phyloP scores from a whole-genome alignment of 1,140 invertebrate species.

The Drosophila kurseongensis region DNA sequence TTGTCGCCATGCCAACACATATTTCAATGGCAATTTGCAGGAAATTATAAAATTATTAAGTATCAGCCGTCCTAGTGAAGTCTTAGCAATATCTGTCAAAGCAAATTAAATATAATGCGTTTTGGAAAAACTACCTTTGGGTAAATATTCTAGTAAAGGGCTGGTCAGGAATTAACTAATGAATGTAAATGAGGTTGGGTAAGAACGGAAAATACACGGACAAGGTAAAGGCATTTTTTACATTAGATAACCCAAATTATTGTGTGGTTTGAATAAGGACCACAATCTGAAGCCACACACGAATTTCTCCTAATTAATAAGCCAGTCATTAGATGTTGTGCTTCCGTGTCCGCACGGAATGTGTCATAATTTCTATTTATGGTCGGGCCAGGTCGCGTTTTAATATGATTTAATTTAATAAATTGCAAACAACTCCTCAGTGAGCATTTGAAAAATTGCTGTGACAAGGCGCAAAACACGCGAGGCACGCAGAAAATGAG shows the following conservation, averaged over 20 bases:
- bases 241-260: slow-evolving; percentile 9
- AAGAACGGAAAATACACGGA: slow-evolving; percentile 1
- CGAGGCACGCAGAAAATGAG: slow-evolving; percentile 19
- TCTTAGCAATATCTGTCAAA: not conserved
- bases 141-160: not conserved
- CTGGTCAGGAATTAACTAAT: slow-evolving; percentile 16
- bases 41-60: slow-evolving; percentile 1
- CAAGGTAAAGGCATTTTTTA: slow-evolving; percentile 6
- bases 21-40: not conserved
- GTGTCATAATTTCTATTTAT: slow-evolving; percentile 83
- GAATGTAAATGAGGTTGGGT: slow-evolving; percentile 35
- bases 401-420: slow-evolving; percentile 82
- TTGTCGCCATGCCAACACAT: slow-evolving; percentile 9
- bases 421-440: slow-evolving; percentile 72
- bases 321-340: slow-evolving; percentile 57
- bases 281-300: slow-evolving; percentile 72
- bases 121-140: not conserved
- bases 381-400: slow-evolving; percentile 57
- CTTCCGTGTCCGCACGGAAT: slow-evolving; percentile 77
- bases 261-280: slow-evolving; percentile 21
- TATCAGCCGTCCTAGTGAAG: not conserved
- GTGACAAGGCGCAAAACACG: slow-evolving; percentile 25
- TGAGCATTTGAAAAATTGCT: slow-evolving; percentile 72
- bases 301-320: slow-evolving; percentile 75
- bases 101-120: slow-evolving; percentile 9